Conservation (phyloP, 2,888 invertebrate genomes). For the Coelogynopora nodosa region DNA sequence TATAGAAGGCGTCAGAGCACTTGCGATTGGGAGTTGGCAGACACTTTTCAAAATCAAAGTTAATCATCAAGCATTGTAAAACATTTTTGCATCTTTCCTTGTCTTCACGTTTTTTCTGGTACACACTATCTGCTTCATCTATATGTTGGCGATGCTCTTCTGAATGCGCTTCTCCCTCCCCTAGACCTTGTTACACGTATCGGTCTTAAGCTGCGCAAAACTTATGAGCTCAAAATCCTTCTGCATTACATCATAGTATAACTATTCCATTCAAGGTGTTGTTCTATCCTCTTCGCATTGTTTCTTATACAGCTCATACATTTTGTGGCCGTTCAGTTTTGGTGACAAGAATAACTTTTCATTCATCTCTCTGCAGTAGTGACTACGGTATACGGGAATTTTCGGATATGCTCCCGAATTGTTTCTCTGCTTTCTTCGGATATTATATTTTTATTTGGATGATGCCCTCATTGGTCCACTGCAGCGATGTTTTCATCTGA, state of each 20-base stretch:
- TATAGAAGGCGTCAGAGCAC: conserved; percentile 28
- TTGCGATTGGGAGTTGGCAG: conserved; percentile 26
- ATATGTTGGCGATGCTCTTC: conserved; percentile 20
- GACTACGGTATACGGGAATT: conserved; percentile 15
- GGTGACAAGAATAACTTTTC: conserved; percentile 9
- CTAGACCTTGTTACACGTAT: conserved; percentile 17
- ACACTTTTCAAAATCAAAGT: conserved; percentile 24
- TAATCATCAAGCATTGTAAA: not conserved
- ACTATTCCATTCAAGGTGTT: conserved; percentile 2
- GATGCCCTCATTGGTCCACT: too few relatives aligned
- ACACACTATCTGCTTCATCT: conserved; percentile 16
- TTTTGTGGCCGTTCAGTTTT: not conserved
- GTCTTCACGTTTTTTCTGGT: conserved; percentile 13
- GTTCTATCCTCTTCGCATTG: not conserved
- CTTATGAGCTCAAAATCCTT: conserved; percentile 16
- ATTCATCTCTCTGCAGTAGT: conserved; percentile 10
- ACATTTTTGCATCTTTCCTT: not conserved
- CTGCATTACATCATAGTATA: conserved; percentile 34
- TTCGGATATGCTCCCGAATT: conserved; percentile 22
- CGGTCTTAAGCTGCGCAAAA: conserved; percentile 32
- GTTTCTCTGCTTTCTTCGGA: not conserved
- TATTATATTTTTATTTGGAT: not conserved
- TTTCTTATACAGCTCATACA: conserved; percentile 4
- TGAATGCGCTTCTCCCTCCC: not conserved
- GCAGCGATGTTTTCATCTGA: too few relatives aligned